phyloP scores from a whole-genome alignment of 2,113 vertebrate species.

The Acrocephalus arundinaceus region DNA sequence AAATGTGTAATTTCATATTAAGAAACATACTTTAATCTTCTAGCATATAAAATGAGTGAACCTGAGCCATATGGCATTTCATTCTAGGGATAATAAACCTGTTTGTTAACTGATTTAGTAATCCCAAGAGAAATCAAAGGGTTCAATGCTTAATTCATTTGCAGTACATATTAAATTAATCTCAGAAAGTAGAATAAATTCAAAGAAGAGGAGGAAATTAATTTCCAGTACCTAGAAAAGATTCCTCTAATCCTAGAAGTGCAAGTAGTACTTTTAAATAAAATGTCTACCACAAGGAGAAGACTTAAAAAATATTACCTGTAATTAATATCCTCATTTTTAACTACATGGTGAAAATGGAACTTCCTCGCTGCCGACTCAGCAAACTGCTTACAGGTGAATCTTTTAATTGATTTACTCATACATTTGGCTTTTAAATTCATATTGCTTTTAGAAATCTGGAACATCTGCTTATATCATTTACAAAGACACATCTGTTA shows the following conservation, averaged over 20 bases:
- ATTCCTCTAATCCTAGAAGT: not conserved
- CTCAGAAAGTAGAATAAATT: constrained; percentile 11
- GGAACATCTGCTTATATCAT: not conserved
- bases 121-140: constrained; percentile 18
- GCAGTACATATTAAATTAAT: not conserved
- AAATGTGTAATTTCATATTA: not conserved
- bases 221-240: not conserved
- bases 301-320: constrained; percentile 22
- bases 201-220: constrained; percentile 1
- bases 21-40: not conserved
- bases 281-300: not conserved
- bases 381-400: constrained; percentile 15
- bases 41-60: not conserved
- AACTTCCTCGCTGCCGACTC: constrained; percentile 32
- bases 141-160: constrained; percentile 9
- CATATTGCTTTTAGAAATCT: not conserved
- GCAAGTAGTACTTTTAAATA: constrained; percentile 12
- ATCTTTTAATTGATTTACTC: constrained; percentile 38
- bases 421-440: constrained; percentile 11
- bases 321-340: constrained; percentile 40
- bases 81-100: not conserved
- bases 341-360: not conserved
- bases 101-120: constrained; percentile 17
- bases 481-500: not conserved
- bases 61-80: not conserved